Base-by-base conservation (phyloP, 2,113 vertebrate species). In the Bujurquina vittata region DNA sequence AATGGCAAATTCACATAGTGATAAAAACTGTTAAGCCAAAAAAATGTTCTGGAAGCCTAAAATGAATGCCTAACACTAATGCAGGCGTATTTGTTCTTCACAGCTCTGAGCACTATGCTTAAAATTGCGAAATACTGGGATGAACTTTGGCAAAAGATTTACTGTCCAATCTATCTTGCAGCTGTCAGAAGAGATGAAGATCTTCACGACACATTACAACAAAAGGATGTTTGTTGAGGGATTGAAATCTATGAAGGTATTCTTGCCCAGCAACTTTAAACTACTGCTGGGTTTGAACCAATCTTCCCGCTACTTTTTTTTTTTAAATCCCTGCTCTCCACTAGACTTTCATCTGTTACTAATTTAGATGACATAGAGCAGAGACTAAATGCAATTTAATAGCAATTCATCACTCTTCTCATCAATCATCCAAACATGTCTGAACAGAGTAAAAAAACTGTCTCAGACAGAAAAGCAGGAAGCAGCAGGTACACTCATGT, bases 401-500 rank as follows among this genome's bases (percentile, higher is more conserved):
- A 26, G 23, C 60, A 78, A 84, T 88, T 90, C 69, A 86, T 86
- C 75, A 60, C 56, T 3, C 8, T 75, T 83, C 75, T n/a, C 77
- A 69, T 84, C 73, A 46, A 2, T 55, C 77, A 84, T 85, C 76
- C 54, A 15, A 83, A 90, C 90, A 1, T 83, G 92, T 83, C 81
- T 52, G 79, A 69, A 74, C 87, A 60, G 62, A 72, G 80, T 2
- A 37, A 63, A 59, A 75, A 62, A 14, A 3, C 73, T 84, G 80
- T 76, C 33, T 14, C 15, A 65, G 76, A 60, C 35, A 81, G 81
- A 63, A 52, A 58, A 75, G 85, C 62, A 65, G 87, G 84, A 80
- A 85, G 79, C 63, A 5, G 63, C 92, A 88, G 61, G 91, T 81
- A 88, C 77, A 3, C 83, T 87, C 72, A 84, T 52, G 86, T 81